phyloP scores from a whole-genome alignment of 2,113 vertebrate genomes.

The Xerus inauris region DNA sequence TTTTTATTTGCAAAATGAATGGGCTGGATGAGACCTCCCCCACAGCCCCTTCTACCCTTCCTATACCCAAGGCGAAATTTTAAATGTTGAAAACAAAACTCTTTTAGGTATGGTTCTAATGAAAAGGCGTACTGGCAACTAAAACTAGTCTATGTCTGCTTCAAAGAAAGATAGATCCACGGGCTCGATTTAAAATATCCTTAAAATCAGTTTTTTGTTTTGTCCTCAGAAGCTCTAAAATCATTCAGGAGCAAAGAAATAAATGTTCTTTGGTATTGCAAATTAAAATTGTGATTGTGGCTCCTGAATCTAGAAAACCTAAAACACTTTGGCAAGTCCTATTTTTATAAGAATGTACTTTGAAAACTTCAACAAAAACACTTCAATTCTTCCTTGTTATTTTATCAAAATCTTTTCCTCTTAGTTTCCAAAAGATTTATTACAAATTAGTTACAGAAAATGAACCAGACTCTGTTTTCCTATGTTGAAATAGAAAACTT shows the following conservation, averaged over 20 bases:
- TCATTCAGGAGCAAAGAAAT: neutral
- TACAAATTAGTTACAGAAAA: neutral
- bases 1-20: slow-evolving; percentile 11
- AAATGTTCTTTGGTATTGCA: neutral
- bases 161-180: neutral
- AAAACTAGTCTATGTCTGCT: neutral
- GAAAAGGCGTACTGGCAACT: neutral
- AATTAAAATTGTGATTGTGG: slow-evolving; percentile 4
- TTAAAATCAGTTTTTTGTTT: neutral
- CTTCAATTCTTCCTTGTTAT: neutral
- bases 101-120: neutral
- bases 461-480: neutral
- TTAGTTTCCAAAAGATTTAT: slow-evolving; percentile 31
- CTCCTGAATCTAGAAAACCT: neutral
- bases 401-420: slow-evolving; percentile 33
- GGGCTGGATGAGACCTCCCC: neutral
- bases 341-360: neutral
- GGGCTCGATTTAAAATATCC: neutral
- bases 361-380: slow-evolving; percentile 20
- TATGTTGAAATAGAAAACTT: neutral
- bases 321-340: neutral
- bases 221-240: slow-evolving; percentile 1
- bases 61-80: neutral
- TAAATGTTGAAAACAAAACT: neutral
- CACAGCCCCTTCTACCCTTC: neutral